Evolutionary conservation across 2,113 vertebrate species (phyloP), one percentile per base, ranked within the genome.

Genomic region (Chaenocephalus aceratus): DNA sequence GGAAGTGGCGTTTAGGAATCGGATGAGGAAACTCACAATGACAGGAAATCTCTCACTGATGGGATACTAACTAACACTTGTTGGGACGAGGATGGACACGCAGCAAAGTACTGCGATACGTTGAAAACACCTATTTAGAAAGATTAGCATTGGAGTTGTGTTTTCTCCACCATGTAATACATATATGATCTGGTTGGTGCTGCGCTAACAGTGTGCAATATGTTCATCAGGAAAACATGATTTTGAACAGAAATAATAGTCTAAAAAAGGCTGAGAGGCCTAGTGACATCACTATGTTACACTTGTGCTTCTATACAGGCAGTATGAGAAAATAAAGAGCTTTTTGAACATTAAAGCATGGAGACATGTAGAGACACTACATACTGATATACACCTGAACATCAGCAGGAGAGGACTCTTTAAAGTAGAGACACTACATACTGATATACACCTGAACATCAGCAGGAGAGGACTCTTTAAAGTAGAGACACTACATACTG

Each of bases 1-100:
- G 59, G 71, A 84, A 81, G 84, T 51, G 64, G 58, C 41, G 72
- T 51, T 23, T 45, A 58, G 64, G 23, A 44, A 57, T 57, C 9
- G 36, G 30, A 54, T 72, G 23, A 34, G 21, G 14, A 71, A 73
- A 72, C 2, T 57, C 26, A 44, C 36, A 63, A 15, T 56, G 15
- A 44, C 3, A 12, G 16, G 49, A 44, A 45, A 70, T 63, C 1
- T 14, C 61, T 30, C 26, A 23, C 10, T 45, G 5, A 56, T 64
- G 2, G 14, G 52, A 57, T n/a, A 1, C 21, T 21, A 21, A 10
- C 30, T 5, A 56, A 30, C 30, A 11, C 63, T 16, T 18, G 18
- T 34, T 30, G 26, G 26, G 26, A 30, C 26, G 3, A 30, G 4
- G 52, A 7, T 15, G 13, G 11, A 10, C 3, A 21, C 23, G 44